Evolutionary conservation across 2,888 invertebrate species (phyloP).

Genomic region (Agonopterix heracliana): DNA sequence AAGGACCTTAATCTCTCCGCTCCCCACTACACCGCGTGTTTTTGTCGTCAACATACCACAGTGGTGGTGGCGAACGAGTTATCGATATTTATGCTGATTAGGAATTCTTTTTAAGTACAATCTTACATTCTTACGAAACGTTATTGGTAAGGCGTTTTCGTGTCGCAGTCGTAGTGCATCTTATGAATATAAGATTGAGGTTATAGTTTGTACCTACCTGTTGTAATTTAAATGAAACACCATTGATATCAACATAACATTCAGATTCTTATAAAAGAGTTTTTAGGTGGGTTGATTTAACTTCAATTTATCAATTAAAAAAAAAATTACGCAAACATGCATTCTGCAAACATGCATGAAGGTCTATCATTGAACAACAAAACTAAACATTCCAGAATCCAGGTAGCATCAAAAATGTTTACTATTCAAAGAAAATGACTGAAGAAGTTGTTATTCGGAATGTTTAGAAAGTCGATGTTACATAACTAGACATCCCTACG

Average conservation of each 20-base stretch:
- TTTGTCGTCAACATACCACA: slow-evolving; percentile 63
- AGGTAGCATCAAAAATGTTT: neutral
- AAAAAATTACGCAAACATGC: too few species aligned
- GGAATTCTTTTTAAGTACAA: slow-evolving; percentile 17
- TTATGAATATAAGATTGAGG: too few species aligned
- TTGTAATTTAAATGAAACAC: neutral
- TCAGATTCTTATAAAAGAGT: too few species aligned
- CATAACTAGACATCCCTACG: slow-evolving; percentile 66
- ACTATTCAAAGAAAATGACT: slow-evolving; percentile 7
- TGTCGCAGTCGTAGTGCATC: too few species aligned
- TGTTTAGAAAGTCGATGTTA: slow-evolving; percentile 70
- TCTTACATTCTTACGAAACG: slow-evolving; percentile 19
- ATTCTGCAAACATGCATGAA: too few species aligned
- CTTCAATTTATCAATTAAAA: too few species aligned
- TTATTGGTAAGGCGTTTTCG: neutral
- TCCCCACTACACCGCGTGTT: slow-evolving; percentile 49
- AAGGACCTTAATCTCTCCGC: slow-evolving; percentile 56
- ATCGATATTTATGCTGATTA: slow-evolving; percentile 36
- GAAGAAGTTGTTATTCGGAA: slow-evolving; percentile 41
- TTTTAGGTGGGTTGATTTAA: too few species aligned
- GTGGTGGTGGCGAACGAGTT: slow-evolving; percentile 44
- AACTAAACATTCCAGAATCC: too few species aligned
- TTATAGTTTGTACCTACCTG: neutral
- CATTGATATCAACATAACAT: too few species aligned
- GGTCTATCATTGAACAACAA: too few species aligned